These are phyloP conservation scores for Protosalanx chinensis DNA, from an alignment of 2,797 vertebrate species.

Conservation along the genomic window DNA sequence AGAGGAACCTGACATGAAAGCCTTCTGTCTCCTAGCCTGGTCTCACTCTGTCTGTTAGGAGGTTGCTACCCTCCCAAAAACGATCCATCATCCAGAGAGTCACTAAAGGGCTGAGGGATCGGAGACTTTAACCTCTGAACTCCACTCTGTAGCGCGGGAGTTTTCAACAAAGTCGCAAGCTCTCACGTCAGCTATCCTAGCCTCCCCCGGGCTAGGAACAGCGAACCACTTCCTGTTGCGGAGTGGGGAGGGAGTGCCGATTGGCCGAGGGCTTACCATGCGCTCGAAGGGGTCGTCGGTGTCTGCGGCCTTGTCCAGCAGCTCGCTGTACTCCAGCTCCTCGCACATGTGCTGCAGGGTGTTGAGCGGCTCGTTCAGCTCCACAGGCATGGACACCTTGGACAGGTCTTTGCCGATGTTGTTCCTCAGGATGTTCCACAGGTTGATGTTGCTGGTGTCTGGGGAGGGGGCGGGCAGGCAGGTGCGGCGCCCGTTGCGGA, in stretches of 20 bases:
- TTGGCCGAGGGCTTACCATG: slow-evolving; percentile 77
- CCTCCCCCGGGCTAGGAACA: too few relatives aligned
- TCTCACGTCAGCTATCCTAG: too few relatives aligned
- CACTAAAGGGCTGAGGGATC: not conserved
- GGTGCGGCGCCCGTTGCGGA: slow-evolving; percentile 89
- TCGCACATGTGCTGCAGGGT: slow-evolving; percentile 98
- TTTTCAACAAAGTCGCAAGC: too few relatives aligned
- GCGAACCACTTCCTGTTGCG: too few relatives aligned
- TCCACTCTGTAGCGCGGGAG: too few relatives aligned
- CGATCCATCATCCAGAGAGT: not conserved
- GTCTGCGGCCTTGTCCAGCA: slow-evolving; percentile 94
- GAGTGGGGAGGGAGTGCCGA: not conserved
- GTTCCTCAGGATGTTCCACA: slow-evolving; percentile 99
- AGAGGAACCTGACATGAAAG: slow-evolving; percentile 21
- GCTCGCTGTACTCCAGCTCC: slow-evolving; percentile 97
- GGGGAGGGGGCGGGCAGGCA: slow-evolving; percentile 91
- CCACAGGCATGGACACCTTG: slow-evolving; percentile 99
- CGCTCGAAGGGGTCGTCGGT: slow-evolving; percentile 91
- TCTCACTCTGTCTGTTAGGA: slow-evolving; percentile 16
- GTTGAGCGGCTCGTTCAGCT: slow-evolving; percentile 97
- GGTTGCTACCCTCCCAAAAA: slow-evolving; percentile 4
- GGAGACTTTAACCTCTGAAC: not conserved
- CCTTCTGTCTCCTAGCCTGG: slow-evolving; percentile 1
- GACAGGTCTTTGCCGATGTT: slow-evolving; percentile 99
- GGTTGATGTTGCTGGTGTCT: slow-evolving; percentile 96